Evolutionary conservation across 2,797 vertebrate genomes (phyloP), one percentile per base, ranked within the genome.

Genomic region (Rhynchotus rufescens): DNA sequence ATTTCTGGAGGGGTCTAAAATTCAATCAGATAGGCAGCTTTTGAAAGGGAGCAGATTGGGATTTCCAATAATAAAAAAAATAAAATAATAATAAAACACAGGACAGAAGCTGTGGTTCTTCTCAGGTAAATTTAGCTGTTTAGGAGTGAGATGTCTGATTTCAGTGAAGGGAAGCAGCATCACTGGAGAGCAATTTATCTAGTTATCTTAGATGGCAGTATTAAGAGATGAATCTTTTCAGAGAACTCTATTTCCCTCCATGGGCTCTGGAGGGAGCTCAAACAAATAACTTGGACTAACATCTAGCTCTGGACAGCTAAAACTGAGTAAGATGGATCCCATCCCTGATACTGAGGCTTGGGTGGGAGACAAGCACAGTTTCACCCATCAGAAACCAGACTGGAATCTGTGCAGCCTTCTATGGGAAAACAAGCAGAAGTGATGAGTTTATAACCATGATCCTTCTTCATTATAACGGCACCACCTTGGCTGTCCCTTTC

Each of bases 1-100:
- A 36, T 14, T 30, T 30, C 1, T 0, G 0, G 14, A 3, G 17
- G 23, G 7, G 9, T 21, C 67, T 54, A n/a, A 34, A 54, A 38
- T 13, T 22, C 21, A 36, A 13, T 15, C 42, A 23, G 32, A 12
- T 3, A 17, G 21, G 56, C 49, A 66, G 66, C 16, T 78, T 16
- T 38, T 62, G 25, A 42, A 47, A 77, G 25, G 38, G 47, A 5
- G 64, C 22, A 54, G 13, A 4, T 8, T 17, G 32, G 51, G 32
- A 36, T 40, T 62, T 45, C 44, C 28, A 49, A 7, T 7, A 25
- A 49, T 23, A 49, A 49, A 12, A 49, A 49, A 12, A 49, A 23
- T 49, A 47, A 47, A 36, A 36, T 47, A 6, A 47, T 19, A 49
- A 23, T 30, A 30, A 65, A 34, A 64, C 47, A 21, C 62, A 75